Evolutionary conservation across 2,113 vertebrate genomes (phyloP), one percentile per base, ranked within the genome.

Genomic region (Dermatemys mawii): DNA sequence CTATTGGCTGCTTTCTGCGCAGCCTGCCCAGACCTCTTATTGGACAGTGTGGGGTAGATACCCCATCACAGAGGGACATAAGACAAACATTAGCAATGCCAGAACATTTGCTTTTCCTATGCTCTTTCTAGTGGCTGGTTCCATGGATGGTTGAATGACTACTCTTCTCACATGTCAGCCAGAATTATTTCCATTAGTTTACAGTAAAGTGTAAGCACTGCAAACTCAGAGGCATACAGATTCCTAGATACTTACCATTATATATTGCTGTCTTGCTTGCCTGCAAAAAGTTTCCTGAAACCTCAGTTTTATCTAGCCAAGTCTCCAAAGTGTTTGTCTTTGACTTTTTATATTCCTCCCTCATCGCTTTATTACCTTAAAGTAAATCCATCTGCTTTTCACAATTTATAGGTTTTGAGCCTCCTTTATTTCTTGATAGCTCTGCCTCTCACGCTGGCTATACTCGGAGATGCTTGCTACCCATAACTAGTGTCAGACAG

Each of bases 181-280:
- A 94, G 94, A 91, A 90, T 24, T 85, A 38, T 90, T 93, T 92
- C 87, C 67, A 83, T 83, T 90, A 60, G 10, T 54, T 90, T 94
- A 78, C 26, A 91, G 57, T 41, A 96, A 94, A 75, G 46, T 44
- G 13, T 24, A 41, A 75, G 41, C 2, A 4, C 6, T 75, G 70
- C 32, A 88, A 60, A 35, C 86, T 70, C 83, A 48, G 88, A 91
- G 79, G 75, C 49, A 87, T 92, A 88, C 1, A 22, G 89, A 85
- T 94, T 94, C 76, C 35, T 88, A 88, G 89, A 57, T 85, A 16
- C 79, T 79, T 96, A 90, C 78, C 17, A 41, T 8, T 24, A 63
- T 1, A 2, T 90, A 86, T 89, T 84, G 92, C 86, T 63, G 79
- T 10, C 85, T 38, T 78, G 19, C 55, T 88, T 92, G 13, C 54